Base-by-base conservation (phyloP, 2,888 invertebrate genomes). In the Torymus texanus region DNA sequence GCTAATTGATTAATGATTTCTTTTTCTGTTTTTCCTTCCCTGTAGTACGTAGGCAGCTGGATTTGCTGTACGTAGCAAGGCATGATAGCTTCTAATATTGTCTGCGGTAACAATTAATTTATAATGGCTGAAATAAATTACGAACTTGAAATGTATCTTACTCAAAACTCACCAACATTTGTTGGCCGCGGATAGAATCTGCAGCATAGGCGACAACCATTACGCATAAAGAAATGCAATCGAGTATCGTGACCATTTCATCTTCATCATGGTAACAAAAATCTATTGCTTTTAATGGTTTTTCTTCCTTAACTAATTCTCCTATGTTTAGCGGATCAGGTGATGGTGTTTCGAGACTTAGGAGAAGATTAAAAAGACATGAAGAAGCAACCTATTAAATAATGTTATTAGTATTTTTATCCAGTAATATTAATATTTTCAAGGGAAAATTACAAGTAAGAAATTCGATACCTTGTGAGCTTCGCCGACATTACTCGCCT, bases 181-280 rank as follows among this genome's bases (percentile, higher is more conserved):
- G 97, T 89, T 97, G 97, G 0, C 97, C 97, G 82, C 97, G 91
- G 82, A 96, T 94, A 77, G 98, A 98, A 90, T 99, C 99, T 8
- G 99, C 97, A 0, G 99, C 96, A 90, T 99, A 99, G 0, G 98
- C 98, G 5, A 99, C 97, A 0, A 99, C 99, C 94, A 99, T 99
- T 0, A 99, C 98, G 89, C 99, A 99, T 75, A 99, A 93, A n/a
- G 98, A 98, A 88, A 99, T 97, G 85, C 98, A 98, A 89, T 99
- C 99, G 81, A 99, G 91, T 10, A 99, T 96, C 12, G 97, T 97
- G 73, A 99, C 98, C 93, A 97, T 97, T 90, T 98, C 98, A 72
- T 97, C 96, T 88, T 99, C 99, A 88, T 99, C 98, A 84, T 98
- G 96, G 90, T 99, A 99, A 90, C 99, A 99, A 91, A 99, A 98